Percentiles rank a stretch among this genome's conserved stretches.
Conservation (phyloP, 1,140 invertebrate species). For the Lordiphosa collinella region DNA sequence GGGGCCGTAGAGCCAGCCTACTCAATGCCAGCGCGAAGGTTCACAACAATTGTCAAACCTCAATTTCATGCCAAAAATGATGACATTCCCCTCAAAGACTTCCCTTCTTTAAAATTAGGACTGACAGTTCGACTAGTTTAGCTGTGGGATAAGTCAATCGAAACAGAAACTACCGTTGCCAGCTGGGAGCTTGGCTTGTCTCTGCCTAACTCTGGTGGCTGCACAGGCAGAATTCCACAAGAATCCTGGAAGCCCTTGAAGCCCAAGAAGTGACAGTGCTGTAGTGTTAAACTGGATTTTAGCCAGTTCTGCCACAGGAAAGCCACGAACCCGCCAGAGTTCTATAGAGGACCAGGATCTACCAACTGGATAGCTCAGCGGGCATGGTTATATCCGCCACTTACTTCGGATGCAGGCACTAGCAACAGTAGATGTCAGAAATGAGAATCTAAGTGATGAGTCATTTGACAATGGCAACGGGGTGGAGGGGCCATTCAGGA, state of each 20-base stretch:
- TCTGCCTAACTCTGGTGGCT: constrained; percentile 1
- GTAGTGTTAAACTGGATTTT: constrained; percentile 37
- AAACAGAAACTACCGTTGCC: constrained; percentile 24
- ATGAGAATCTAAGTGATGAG: constrained; percentile 57
- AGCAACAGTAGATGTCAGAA: constrained; percentile 9
- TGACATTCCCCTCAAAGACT: constrained; percentile 12
- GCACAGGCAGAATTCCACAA: constrained; percentile 14
- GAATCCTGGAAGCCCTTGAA: constrained; percentile 29
- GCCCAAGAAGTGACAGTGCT: constrained; percentile 34
- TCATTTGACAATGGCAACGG: constrained; percentile 61
- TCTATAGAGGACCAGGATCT: constrained; percentile 68
- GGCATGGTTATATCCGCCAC: constrained; percentile 30
- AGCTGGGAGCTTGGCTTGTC: constrained; percentile 11
- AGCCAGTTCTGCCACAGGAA: constrained; percentile 41
- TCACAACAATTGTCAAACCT: constrained; percentile 17
- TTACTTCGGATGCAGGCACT: constrained; percentile 9
- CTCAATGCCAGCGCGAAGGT: constrained; percentile 37
- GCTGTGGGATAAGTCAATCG: constrained; percentile 34
- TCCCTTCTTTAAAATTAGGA: constrained; percentile 23
- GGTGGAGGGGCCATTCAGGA: constrained; percentile 28
- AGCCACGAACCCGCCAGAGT: constrained; percentile 76
- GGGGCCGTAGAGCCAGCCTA: constrained; percentile 8
- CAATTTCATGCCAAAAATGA: constrained; percentile 39
- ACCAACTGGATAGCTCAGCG: constrained; percentile 29
- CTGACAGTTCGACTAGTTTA: constrained; percentile 17